Conservation (phyloP, 2,113 vertebrate genomes). For the Urocitellus parryii region DNA sequence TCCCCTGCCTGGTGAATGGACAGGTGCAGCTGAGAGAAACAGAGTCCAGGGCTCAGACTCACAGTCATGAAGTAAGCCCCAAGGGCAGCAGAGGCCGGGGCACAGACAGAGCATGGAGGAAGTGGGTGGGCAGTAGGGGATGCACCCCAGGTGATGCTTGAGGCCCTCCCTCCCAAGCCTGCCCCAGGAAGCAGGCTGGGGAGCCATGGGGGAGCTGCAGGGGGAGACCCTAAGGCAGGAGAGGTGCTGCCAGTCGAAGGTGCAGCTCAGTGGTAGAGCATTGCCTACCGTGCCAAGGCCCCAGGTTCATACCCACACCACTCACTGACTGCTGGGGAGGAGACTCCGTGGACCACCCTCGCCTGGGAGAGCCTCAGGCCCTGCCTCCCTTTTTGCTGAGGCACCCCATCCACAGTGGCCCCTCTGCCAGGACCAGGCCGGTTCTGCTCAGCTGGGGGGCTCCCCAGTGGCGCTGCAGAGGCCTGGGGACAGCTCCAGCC, state of each 20-base stretch:
- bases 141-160: not conserved
- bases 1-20: not conserved
- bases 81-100: not conserved
- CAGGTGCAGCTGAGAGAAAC: no score
- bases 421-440: not conserved
- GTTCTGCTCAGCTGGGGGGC: not conserved
- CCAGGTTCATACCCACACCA: not conserved
- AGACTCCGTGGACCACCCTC: not conserved
- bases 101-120: not conserved
- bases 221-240: not conserved
- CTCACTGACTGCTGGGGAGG: not conserved
- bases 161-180: not conserved
- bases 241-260: not conserved
- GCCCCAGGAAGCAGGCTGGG: not conserved
- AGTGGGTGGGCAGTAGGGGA: not conserved
- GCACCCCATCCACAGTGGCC: no score
- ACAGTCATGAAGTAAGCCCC: not conserved
- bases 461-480: not conserved
- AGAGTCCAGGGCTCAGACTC: not conserved
- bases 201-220: not conserved
- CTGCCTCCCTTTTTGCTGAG: not conserved
- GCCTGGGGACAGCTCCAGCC: not conserved
- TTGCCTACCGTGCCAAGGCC: not conserved
- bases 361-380: not conserved
- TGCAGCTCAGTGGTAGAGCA: not conserved